Conservation (phyloP, 2,797 vertebrate genomes). For the Mus caroli region DNA sequence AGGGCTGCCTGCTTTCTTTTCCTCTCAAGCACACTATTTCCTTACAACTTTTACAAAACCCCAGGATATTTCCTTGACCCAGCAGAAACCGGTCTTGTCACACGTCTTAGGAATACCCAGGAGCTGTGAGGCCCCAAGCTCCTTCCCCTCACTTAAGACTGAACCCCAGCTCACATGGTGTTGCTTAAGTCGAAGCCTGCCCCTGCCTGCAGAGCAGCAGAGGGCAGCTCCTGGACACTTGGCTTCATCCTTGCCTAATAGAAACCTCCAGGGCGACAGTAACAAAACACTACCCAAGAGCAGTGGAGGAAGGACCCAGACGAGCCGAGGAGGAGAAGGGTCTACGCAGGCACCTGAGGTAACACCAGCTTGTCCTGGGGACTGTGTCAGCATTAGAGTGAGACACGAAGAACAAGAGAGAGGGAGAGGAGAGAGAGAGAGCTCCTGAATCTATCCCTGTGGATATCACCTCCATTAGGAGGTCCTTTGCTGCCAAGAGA, state of each 20-base stretch:
- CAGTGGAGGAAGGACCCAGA: slow-evolving; percentile 67
- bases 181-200: slow-evolving; percentile 87
- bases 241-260: slow-evolving; percentile 43
- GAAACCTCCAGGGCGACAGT: background rate
- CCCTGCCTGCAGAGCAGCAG: slow-evolving; percentile 86
- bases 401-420: background rate
- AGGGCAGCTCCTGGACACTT: slow-evolving; percentile 77
- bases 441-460: accelerated
- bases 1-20: slow-evolving; percentile 21
- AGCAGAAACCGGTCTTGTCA: background rate
- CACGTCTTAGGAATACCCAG: slow-evolving; percentile 49
- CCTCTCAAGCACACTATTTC: slow-evolving; percentile 69
- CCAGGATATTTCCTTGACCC: slow-evolving; percentile 39
- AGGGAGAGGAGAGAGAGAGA: background rate
- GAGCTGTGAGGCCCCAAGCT: background rate
- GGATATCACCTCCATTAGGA: too few species aligned
- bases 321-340: slow-evolving; percentile 63
- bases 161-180: slow-evolving; percentile 90
- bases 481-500: background rate
- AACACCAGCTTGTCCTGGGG: slow-evolving; percentile 24
- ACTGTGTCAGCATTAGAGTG: background rate
- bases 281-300: background rate
- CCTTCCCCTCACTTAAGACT: slow-evolving; percentile 86
- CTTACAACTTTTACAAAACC: slow-evolving; percentile 59
- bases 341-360: slow-evolving; percentile 82